Percentiles rank a stretch among this genome's conserved stretches.
Conservation (phyloP, 2,797 vertebrate species). For the Furcifer pardalis region DNA sequence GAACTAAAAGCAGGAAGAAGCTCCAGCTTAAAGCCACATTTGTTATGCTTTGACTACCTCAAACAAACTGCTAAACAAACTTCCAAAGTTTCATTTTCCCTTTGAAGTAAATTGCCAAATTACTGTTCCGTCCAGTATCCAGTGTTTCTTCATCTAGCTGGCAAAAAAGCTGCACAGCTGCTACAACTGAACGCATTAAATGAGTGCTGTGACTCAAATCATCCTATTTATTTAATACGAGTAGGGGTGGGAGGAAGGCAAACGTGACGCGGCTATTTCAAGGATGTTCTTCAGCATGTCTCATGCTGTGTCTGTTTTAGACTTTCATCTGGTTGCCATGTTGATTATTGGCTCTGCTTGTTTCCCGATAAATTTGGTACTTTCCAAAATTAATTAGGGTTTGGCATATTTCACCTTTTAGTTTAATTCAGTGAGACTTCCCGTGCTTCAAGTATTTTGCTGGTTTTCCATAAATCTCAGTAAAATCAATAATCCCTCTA, state of each 20-base stretch:
- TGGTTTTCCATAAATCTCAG: slow-evolving; percentile 23
- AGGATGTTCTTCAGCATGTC: background rate
- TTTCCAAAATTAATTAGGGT: background rate
- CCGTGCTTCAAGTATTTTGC: background rate
- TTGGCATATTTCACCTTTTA: background rate
- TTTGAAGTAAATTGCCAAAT: slow-evolving; percentile 46
- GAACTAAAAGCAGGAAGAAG: slow-evolving; percentile 28
- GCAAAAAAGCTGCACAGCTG: slow-evolving; percentile 29
- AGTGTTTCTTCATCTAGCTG: slow-evolving; percentile 31
- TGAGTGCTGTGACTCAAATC: slow-evolving; percentile 32
- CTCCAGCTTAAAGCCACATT: slow-evolving; percentile 18
- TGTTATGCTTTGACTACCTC: slow-evolving; percentile 34
- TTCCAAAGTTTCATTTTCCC: slow-evolving; percentile 39
- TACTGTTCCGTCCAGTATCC: slow-evolving; percentile 31
- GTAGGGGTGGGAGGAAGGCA: slow-evolving; percentile 13
- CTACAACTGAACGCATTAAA: slow-evolving; percentile 19
- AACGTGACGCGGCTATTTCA: slow-evolving; percentile 15
- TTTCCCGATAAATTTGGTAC: background rate
- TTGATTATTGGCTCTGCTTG: background rate
- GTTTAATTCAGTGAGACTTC: background rate
- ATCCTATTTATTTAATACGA: slow-evolving; percentile 40
- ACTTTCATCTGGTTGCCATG: background rate
- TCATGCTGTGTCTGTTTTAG: background rate
- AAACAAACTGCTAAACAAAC: slow-evolving; percentile 36
- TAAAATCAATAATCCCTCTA: background rate